Percentiles rank a stretch among this genome's conserved stretches.
These are phyloP conservation scores for Eumerus sabulonum DNA, from an alignment of 2,888 invertebrate species.

Conservation along the genomic window DNA sequence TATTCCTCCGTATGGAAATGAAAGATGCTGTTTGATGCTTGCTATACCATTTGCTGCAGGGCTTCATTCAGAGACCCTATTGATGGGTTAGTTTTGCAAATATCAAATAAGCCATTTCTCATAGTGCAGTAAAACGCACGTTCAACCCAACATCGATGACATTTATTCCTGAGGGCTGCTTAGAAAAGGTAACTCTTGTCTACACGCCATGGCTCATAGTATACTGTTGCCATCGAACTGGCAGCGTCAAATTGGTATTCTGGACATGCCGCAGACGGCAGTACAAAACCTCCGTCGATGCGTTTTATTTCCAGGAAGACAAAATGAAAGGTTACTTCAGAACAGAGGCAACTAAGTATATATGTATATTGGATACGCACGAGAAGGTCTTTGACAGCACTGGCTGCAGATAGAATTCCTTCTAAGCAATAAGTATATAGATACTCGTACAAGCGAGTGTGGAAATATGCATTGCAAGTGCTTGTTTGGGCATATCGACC, in stretches of 20 bases:
- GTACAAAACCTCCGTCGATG: constrained; percentile 54
- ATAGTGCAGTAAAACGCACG: constrained; percentile 14
- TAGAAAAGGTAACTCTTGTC: constrained; percentile 23
- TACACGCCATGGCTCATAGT: not conserved
- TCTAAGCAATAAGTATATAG: too few relatives aligned
- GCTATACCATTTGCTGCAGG: too few relatives aligned
- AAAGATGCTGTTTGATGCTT: constrained; percentile 26
- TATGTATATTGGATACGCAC: constrained; percentile 43
- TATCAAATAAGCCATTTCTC: constrained; percentile 50
- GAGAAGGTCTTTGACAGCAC: constrained; percentile 56
- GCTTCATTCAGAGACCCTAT: constrained; percentile 33
- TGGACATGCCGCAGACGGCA: constrained; percentile 24
- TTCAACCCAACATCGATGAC: constrained; percentile 36
- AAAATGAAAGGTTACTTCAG: constrained; percentile 34
- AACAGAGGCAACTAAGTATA: constrained; percentile 35
- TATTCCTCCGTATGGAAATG: constrained; percentile 15
- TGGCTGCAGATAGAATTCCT: constrained; percentile 47
- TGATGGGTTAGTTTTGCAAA: constrained; percentile 54
- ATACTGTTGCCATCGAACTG: not conserved
- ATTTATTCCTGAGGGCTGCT: constrained; percentile 56
- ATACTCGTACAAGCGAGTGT: constrained; percentile 10
- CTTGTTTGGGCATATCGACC: constrained; percentile 35
- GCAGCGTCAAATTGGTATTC: constrained; percentile 52
- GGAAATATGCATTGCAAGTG: too few relatives aligned
- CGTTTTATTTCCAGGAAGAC: constrained; percentile 61